Conservation (phyloP, 2,888 invertebrate genomes). For the Uloborus plumipes region DNA sequence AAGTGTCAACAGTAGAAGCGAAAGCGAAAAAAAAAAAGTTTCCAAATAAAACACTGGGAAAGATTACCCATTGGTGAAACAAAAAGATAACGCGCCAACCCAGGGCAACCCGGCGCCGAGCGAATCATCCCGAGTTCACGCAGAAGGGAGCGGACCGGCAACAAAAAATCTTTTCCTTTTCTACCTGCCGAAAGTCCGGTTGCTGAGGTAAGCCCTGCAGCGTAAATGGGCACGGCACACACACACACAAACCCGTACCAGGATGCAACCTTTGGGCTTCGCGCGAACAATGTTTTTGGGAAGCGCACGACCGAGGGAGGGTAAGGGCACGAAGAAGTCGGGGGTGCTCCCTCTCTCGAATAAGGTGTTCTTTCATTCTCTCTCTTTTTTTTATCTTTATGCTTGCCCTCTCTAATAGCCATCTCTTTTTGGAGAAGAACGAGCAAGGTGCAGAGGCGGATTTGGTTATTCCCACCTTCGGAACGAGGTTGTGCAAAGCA, state of each 20-base stretch:
- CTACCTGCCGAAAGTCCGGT: slow-evolving; percentile 16
- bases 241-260: slow-evolving; percentile 33
- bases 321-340: slow-evolving; percentile 37
- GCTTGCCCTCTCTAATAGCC: too few species aligned
- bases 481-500: too few species aligned
- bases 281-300: slow-evolving; percentile 10
- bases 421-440: too few species aligned
- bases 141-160: not conserved
- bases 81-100: too few species aligned
- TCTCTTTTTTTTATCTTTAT: too few species aligned
- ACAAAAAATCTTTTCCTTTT: not conserved
- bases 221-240: slow-evolving; percentile 46
- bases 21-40: not conserved
- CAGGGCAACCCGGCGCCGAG: not conserved
- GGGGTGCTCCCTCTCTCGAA: slow-evolving; percentile 12
- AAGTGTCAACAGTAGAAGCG: not conserved
- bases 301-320: slow-evolving; percentile 25
- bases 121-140: not conserved
- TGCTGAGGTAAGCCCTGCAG: slow-evolving; percentile 42
- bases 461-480: too few species aligned
- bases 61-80: not conserved
- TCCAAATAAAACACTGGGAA: not conserved
- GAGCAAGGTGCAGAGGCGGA: too few species aligned
- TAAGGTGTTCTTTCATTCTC: not conserved
- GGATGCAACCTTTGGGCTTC: slow-evolving; percentile 22